A percentile compares a stretch with the other conserved stretches of the same genome.
Evolutionary conservation across 2,888 invertebrate genomes (phyloP).

Genomic region (Belgica antarctica): DNA sequence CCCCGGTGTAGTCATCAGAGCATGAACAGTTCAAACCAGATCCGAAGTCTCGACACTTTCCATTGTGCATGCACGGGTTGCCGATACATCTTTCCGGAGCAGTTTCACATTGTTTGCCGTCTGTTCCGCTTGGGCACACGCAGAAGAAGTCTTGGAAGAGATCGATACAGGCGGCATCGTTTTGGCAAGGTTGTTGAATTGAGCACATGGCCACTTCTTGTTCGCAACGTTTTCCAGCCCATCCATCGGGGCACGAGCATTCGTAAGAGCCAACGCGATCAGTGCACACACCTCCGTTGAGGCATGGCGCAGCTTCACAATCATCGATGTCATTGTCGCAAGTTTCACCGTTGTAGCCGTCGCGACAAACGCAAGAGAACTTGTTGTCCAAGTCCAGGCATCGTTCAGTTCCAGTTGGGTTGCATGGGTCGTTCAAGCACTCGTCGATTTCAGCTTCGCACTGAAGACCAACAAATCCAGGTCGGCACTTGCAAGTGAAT

Average conservation of each 20-base stretch:
- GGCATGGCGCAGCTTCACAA: constrained; percentile 79
- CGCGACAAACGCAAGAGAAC: constrained; percentile 82
- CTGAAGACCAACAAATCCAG: constrained; percentile 87
- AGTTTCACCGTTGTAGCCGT: constrained; percentile 79
- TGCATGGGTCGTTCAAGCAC: constrained; percentile 87
- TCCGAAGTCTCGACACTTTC: constrained; percentile 92
- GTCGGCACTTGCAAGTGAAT: constrained; percentile 88
- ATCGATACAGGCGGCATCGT: constrained; percentile 87
- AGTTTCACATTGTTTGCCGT: constrained; percentile 95
- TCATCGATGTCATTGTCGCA: constrained; percentile 88
- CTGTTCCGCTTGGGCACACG: constrained; percentile 86
- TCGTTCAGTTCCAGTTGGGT: constrained; percentile 81
- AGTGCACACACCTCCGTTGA: constrained; percentile 83
- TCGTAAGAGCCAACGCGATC: constrained; percentile 82
- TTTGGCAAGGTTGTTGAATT: constrained; percentile 79
- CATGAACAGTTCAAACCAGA: constrained; percentile 94
- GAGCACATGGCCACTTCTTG: constrained; percentile 83
- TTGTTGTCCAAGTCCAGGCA: constrained; percentile 87
- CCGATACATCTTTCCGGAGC: constrained; percentile 93
- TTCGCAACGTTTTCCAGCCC: constrained; percentile 84
- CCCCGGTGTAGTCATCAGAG: constrained; percentile 77
- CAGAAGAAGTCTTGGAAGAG: constrained; percentile 70
- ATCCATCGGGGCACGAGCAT: constrained; percentile 79
- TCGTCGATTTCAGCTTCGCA: constrained; percentile 93
- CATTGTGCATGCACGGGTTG: constrained; percentile 91